A percentile compares a stretch with the other conserved stretches of the same genome.
Evolutionary conservation across 2,113 vertebrate genomes (phyloP).

Genomic region (Ptilonorhynchus violaceus): DNA sequence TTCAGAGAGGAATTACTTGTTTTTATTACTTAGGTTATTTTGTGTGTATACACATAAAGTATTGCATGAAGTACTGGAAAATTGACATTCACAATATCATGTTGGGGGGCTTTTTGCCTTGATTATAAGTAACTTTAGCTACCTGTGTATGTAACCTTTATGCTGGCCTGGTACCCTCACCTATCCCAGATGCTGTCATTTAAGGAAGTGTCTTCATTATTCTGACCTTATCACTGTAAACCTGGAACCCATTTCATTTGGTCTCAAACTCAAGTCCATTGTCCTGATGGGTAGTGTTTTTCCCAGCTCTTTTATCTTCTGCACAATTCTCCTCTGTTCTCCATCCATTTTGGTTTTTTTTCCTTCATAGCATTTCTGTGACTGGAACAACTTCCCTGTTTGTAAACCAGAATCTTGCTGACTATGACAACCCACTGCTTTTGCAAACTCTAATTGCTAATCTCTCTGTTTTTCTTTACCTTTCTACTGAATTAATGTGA

Average conservation of each 20-base stretch:
- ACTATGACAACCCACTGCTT: neutral
- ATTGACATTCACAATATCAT: neutral
- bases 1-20: neutral
- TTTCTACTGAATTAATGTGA: neutral
- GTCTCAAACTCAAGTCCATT: neutral
- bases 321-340: neutral
- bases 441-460: neutral
- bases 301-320: neutral
- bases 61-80: neutral
- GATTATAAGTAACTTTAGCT: neutral
- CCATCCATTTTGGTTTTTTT: neutral
- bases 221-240: neutral
- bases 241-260: neutral
- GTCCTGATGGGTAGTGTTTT: neutral
- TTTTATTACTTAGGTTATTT: neutral
- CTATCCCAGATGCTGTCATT: neutral
- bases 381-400: neutral
- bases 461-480: neutral
- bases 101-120: neutral
- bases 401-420: neutral
- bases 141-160: neutral
- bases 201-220: neutral
- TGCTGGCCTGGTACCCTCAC: neutral
- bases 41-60: neutral
- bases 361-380: neutral